Evolutionary conservation across 2,797 vertebrate genomes (phyloP), one percentile per base, ranked within the genome.

Genomic region (Furcifer pardalis): DNA sequence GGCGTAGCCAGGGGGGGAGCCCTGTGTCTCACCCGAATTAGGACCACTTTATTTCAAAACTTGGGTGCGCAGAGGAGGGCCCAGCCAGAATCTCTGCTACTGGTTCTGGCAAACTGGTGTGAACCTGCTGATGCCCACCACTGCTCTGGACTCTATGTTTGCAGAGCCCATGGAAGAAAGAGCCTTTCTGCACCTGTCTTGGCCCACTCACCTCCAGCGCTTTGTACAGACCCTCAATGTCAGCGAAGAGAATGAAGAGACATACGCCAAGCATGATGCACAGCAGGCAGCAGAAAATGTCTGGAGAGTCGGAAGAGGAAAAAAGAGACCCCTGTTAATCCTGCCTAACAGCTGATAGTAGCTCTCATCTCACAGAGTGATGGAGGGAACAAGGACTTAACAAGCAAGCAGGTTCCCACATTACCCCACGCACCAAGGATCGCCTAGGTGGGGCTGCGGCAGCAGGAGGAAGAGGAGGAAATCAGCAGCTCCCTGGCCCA

Each of bases 251-350:
- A 76, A 96, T 78, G 89, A 96, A 96, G 76, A 97, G 68, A 32
- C 89, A 94, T 19, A 91, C 7, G 27, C 89, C 84, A 13, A 93
- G 88, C 85, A 94, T 94, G 77, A 93, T 62, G 7, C 89, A 35
- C 82, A 96, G 89, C 77, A 96, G 62, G 73, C 92, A 72, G 76
- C 92, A 94, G 91, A 96, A 96, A 44, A 91, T 27, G 85, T 95
- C 94, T 96, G 80, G 78, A 60, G 78, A 89, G 79, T 91, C 35
- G 90, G 77, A 84, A 92, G 80, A 6, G n/a, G n/a, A n/a, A n/a
- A n/a, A n/a, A n/a, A 56, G 10, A 2, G 35, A 21, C 30, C 10
- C 49, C 7, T 1, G 13, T 52, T 32, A 73, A 15, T 4, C 35
- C 52, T n/a, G n/a, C n/a, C n/a, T n/a, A n/a, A n/a, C 35, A 69